phyloP scores from a whole-genome alignment of 2,797 vertebrate species.

The Cheirogaleus major region DNA sequence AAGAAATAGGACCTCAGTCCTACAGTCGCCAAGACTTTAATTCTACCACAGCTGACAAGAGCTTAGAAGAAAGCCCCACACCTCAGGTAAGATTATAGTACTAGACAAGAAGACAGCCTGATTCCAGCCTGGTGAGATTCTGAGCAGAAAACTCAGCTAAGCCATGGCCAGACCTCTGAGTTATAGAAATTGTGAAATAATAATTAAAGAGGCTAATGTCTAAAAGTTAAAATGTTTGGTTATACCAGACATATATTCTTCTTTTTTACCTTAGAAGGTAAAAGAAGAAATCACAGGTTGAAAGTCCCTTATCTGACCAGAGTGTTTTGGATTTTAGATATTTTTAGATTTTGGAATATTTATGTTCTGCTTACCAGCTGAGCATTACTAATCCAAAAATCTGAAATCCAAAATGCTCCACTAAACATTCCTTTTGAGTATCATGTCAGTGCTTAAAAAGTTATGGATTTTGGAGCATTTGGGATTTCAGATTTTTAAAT shows the following conservation, averaged over 20 bases:
- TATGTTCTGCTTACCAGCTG: neutral
- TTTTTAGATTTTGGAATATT: neutral
- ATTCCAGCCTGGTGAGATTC: neutral
- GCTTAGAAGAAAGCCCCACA: neutral
- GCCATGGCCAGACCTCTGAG: neutral
- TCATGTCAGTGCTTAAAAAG: neutral
- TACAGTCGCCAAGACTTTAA: neutral
- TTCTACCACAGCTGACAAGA: neutral
- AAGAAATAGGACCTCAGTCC: neutral
- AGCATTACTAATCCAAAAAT: neutral
- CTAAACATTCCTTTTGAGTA: neutral
- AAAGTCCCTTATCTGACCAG: neutral
- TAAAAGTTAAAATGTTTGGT: neutral
- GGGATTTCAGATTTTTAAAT: neutral
- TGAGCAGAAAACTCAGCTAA: neutral
- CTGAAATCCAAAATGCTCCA: neutral
- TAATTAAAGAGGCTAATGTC: neutral
- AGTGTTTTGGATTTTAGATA: neutral
- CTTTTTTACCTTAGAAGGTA: too few species aligned
- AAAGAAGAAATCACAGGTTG: neutral
- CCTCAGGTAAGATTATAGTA: neutral
- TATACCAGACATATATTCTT: too few species aligned
- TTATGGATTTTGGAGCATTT: neutral
- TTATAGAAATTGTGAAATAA: neutral
- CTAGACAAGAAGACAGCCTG: neutral